These are phyloP conservation scores for Calameuta filiformis DNA, from an alignment of 2,888 invertebrate genomes.

Conservation along the genomic window DNA sequence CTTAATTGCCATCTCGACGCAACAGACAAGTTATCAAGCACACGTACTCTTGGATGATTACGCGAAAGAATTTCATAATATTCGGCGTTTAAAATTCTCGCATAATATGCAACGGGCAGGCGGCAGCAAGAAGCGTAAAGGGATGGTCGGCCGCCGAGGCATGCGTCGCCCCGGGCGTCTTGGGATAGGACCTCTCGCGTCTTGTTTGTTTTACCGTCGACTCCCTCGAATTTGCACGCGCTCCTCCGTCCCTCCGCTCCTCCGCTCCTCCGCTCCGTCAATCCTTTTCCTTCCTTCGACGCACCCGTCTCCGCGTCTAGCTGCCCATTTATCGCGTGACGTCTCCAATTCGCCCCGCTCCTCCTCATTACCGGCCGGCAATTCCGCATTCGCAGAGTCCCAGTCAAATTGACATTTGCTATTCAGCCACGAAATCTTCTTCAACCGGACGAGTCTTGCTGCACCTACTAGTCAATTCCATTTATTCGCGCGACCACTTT, in stretches of 20 bases:
- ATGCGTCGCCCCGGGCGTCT: constrained; percentile 56
- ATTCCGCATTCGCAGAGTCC: too few species aligned
- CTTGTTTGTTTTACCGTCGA: constrained; percentile 57
- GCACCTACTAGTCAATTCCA: constrained; percentile 17
- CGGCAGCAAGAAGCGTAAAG: constrained; percentile 21
- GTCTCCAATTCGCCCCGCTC: too few species aligned
- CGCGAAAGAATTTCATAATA: constrained; percentile 58
- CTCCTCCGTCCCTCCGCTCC: neutral
- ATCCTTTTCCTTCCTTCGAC: neutral
- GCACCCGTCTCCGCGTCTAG: constrained; percentile 24
- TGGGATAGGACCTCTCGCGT: constrained; percentile 57
- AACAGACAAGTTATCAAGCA: too few species aligned
- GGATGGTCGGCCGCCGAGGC: constrained; percentile 40
- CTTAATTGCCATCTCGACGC: too few species aligned
- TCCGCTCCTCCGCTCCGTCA: constrained; percentile 5
- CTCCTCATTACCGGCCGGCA: too few species aligned
- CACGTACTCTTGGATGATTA: constrained; percentile 34
- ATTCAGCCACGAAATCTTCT: neutral
- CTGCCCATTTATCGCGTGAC: neutral
- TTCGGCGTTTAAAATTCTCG: constrained; percentile 59
- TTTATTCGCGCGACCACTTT: constrained; percentile 7
- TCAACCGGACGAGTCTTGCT: neutral
- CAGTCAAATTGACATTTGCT: neutral
- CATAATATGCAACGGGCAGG: constrained; percentile 42
- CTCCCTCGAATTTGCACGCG: constrained; percentile 9